Percentiles rank a stretch among this genome's conserved stretches.
These are phyloP conservation scores for Andricus grossulariae DNA, from an alignment of 1,140 invertebrate genomes.

Conservation along the genomic window DNA sequence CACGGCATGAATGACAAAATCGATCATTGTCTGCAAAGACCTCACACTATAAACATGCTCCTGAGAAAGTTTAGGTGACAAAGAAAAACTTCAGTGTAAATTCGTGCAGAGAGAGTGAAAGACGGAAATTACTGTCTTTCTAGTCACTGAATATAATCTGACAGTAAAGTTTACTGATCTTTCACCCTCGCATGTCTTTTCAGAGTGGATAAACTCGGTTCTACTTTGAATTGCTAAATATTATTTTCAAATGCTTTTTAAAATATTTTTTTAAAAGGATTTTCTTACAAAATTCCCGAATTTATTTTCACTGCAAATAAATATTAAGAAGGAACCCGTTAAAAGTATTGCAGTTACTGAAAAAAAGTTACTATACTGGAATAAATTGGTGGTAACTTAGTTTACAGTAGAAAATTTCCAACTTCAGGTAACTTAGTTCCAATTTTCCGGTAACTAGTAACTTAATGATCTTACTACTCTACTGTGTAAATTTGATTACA, in stretches of 20 bases:
- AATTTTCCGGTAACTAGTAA: no score
- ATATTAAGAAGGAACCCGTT: no score
- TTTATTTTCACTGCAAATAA: no score
- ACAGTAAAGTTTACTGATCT: conserved; percentile 5
- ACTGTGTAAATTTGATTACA: no score
- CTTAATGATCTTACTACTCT: no score
- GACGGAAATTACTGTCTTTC: conserved; percentile 11
- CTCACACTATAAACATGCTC: conserved; percentile 4
- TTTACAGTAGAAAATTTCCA: no score
- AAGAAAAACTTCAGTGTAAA: not conserved
- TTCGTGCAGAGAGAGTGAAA: not conserved
- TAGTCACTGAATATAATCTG: not conserved
- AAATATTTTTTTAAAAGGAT: no score
- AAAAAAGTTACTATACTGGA: no score
- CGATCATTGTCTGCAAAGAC: conserved; percentile 8
- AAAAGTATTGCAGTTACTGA: no score
- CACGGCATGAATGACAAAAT: not conserved
- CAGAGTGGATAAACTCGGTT: not conserved
- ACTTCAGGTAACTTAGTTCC: no score
- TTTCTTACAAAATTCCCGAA: no score
- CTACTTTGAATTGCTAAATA: not conserved
- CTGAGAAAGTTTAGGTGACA: not conserved
- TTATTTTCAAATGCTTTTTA: not conserved
- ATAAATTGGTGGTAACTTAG: no score
- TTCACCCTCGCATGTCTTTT: not conserved